Base-by-base conservation (phyloP, 2,888 invertebrate species). In the Lamproptera curius region DNA sequence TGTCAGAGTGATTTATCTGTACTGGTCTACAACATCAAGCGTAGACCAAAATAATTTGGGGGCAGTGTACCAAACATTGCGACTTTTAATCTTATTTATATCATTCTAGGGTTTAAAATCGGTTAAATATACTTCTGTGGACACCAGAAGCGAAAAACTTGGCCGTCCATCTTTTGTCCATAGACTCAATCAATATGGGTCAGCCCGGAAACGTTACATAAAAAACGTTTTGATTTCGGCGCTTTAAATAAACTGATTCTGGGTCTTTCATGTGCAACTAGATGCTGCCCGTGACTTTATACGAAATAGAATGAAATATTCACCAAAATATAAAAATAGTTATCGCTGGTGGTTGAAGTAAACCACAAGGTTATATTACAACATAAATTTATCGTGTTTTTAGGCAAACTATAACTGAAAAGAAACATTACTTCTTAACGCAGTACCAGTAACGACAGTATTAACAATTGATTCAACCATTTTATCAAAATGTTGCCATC, bases 121-220 rank as follows among this genome's bases (percentile, higher is more conserved):
- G 41, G 17, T 23, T 49, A 31, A 28, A 34, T 11, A 2, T 20
- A 41, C 28, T 40, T 13, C 23, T 15, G 38, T 26, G 37, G 20
- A 43, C 31, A 42, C 31, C 11, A 37, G 39, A 36, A 46, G 38
- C 49, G 56, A n/a, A 62, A 64, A 63, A 65, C 56, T 63, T 68
- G 61, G 66, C 61, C 61, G 65, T 71, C 62, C 58, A 70, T 73
- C 67, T 70, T 68, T 70, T 73, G 67, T 71, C 65, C 70, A 75
- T 73, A 70, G 71, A 68, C 68, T 74, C 65, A 55, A 65, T 70
- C 67, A 63, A 78, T 74, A 64, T 79, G 65, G 78, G 79, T 76
- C 75, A 73, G 60, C 62, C 62, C 70, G 76, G 75, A 80, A 76
- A 70, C 68, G 55, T 52, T 50, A 52, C 54, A 52, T 58, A 55